These are phyloP conservation scores for Scolopax mira DNA, from an alignment of 2,113 vertebrate genomes.

Conservation along the genomic window DNA sequence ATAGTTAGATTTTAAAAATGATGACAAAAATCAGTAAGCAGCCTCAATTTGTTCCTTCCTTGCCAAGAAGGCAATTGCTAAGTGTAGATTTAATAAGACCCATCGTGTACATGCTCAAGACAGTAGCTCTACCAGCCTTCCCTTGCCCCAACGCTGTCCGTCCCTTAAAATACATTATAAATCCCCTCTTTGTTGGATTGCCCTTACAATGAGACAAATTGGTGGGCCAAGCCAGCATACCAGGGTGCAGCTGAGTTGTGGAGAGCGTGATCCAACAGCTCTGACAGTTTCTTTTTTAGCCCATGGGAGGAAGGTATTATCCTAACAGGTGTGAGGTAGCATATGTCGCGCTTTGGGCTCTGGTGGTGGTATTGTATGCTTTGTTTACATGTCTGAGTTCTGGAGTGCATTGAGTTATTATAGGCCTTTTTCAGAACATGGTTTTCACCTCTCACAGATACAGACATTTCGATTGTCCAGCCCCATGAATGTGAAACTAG, in stretches of 20 bases:
- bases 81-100: neutral
- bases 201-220: neutral
- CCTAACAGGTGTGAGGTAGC: slow-evolving; percentile 65
- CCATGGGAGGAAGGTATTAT: slow-evolving; percentile 54
- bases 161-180: neutral
- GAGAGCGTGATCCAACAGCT: neutral
- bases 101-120: neutral
- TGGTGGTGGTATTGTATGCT: slow-evolving; percentile 34
- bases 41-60: neutral
- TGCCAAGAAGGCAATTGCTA: neutral
- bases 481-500: neutral
- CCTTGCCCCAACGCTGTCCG: neutral
- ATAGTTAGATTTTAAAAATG: neutral
- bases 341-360: slow-evolving; percentile 30
- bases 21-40: neutral
- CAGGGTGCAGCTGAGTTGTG: slow-evolving; percentile 9
- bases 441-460: slow-evolving; percentile 19
- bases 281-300: slow-evolving; percentile 48
- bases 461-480: neutral
- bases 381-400: slow-evolving; percentile 52
- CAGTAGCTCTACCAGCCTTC: neutral
- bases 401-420: neutral
- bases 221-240: neutral
- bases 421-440: neutral
- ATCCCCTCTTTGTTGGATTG: neutral